A percentile compares a stretch with the other conserved stretches of the same genome.
Conservation (phyloP, 92 coral and sea anemone genomes). For the Zoanthus sociatus region DNA sequence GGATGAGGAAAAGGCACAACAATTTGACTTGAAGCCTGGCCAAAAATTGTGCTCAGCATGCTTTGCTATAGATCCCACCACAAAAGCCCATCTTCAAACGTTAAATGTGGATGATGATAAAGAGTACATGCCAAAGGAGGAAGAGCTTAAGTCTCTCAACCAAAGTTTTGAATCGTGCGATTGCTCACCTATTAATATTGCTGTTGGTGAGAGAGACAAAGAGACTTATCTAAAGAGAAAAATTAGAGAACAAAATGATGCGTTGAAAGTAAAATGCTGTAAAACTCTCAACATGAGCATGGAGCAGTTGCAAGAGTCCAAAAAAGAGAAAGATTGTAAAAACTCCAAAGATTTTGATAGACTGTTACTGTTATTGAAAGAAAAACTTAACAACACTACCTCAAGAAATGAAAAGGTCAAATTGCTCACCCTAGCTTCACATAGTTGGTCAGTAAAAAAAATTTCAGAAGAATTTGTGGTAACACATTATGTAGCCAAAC, state of each 20-base stretch:
- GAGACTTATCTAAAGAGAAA: slow-evolving; percentile 3
- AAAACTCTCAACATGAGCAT: not conserved
- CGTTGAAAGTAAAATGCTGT: not conserved
- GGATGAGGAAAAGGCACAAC: not conserved
- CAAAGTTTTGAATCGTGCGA: slow-evolving; percentile 1
- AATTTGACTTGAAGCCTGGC: slow-evolving; percentile 1
- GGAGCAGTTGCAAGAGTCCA: slow-evolving; percentile 1
- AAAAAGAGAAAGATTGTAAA: not conserved
- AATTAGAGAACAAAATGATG: not conserved
- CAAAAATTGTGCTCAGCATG: slow-evolving; percentile 2
- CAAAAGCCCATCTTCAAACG: slow-evolving; percentile 6
- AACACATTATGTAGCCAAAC: no score
- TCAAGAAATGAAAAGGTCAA: not conserved
- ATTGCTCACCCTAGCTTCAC: not conserved
- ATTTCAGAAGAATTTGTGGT: no score
- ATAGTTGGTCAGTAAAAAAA: not conserved
- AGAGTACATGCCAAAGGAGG: slow-evolving; percentile 1
- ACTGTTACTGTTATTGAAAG: no score
- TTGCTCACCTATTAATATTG: not conserved
- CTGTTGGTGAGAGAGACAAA: slow-evolving; percentile 5
- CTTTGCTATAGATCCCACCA: not conserved
- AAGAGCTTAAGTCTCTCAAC: not conserved
- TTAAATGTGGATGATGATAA: slow-evolving; percentile 2
- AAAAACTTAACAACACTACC: no score
- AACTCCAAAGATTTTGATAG: no score